Evolutionary conservation across 2,797 vertebrate species (phyloP).

Genomic region (Allobates femoralis): DNA sequence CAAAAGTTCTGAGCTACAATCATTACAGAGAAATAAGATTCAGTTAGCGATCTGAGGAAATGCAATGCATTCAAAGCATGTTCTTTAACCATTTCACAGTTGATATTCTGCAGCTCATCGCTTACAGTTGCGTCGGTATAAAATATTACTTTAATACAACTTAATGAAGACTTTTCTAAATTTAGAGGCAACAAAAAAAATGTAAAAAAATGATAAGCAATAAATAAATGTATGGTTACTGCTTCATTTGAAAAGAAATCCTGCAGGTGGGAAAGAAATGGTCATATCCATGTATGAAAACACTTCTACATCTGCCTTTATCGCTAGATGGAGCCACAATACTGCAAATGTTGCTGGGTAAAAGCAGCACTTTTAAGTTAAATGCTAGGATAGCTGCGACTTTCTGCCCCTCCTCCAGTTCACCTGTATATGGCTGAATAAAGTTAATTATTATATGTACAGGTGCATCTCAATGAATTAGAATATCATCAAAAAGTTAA

Average conservation of each 20-base stretch:
- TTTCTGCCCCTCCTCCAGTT: too few relatives aligned
- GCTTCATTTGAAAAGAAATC: neutral
- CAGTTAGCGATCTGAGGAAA: slow-evolving; percentile 16
- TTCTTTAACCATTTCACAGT: slow-evolving; percentile 4
- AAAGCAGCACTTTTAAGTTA: too few relatives aligned
- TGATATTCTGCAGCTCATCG: neutral
- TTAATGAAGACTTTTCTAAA: neutral
- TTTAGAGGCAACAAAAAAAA: neutral
- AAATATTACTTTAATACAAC: neutral
- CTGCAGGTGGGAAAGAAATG: neutral
- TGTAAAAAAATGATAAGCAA: neutral
- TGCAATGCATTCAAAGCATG: neutral
- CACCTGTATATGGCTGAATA: too few relatives aligned
- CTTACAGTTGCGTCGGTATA: neutral
- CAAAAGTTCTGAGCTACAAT: slow-evolving; percentile 26
- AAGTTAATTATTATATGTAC: too few relatives aligned
- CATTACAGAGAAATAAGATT: neutral
- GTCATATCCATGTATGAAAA: neutral
- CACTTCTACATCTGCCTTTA: too few relatives aligned
- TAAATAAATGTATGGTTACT: neutral
- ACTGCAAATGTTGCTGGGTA: too few relatives aligned
- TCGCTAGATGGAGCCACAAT: too few relatives aligned
- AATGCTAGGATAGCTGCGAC: too few relatives aligned
- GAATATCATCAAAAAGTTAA: too few relatives aligned
- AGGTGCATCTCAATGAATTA: too few relatives aligned